Evolutionary conservation across 1,140 invertebrate genomes (phyloP).

Genomic region (Drosophila bocqueti): DNA sequence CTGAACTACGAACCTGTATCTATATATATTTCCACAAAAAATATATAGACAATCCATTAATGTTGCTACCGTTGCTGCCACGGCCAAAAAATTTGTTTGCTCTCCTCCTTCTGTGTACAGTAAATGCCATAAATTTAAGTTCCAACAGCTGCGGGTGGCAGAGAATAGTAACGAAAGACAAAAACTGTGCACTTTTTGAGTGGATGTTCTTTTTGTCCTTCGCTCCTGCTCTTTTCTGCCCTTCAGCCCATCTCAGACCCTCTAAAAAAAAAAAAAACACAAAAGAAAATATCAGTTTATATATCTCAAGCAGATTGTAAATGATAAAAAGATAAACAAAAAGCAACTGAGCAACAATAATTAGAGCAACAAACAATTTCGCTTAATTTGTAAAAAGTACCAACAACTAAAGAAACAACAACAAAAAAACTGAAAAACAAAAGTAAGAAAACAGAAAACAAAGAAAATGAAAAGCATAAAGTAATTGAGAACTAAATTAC

Average conservation of each 20-base stretch:
- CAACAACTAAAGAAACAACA: slow-evolving; percentile 72
- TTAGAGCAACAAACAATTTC: slow-evolving; percentile 74
- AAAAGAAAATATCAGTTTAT: slow-evolving; percentile 60
- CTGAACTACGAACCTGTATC: slow-evolving; percentile 10
- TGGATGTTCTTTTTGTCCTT: background rate
- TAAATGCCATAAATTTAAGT: slow-evolving; percentile 79
- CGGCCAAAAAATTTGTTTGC: slow-evolving; percentile 71
- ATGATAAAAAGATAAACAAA: slow-evolving; percentile 64
- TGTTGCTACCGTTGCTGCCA: slow-evolving; percentile 48
- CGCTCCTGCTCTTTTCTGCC: slow-evolving; percentile 8
- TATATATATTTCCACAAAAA: background rate
- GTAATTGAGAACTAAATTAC: slow-evolving; percentile 48
- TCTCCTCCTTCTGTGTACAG: slow-evolving; percentile 67
- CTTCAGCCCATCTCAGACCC: slow-evolving; percentile 22
- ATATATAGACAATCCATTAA: slow-evolving; percentile 12
- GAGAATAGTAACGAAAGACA: slow-evolving; percentile 4
- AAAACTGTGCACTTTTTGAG: slow-evolving; percentile 6
- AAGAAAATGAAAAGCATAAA: slow-evolving; percentile 35
- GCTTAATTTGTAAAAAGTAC: slow-evolving; percentile 83
- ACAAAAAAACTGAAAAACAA: slow-evolving; percentile 37
- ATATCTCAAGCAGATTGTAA: slow-evolving; percentile 74
- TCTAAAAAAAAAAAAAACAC: slow-evolving; percentile 24
- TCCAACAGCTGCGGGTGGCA: slow-evolving; percentile 39
- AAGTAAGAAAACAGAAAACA: slow-evolving; percentile 47
- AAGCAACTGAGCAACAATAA: slow-evolving; percentile 81